phyloP scores from a whole-genome alignment of 2,888 invertebrate genomes.

The Ormyrus labotus region DNA sequence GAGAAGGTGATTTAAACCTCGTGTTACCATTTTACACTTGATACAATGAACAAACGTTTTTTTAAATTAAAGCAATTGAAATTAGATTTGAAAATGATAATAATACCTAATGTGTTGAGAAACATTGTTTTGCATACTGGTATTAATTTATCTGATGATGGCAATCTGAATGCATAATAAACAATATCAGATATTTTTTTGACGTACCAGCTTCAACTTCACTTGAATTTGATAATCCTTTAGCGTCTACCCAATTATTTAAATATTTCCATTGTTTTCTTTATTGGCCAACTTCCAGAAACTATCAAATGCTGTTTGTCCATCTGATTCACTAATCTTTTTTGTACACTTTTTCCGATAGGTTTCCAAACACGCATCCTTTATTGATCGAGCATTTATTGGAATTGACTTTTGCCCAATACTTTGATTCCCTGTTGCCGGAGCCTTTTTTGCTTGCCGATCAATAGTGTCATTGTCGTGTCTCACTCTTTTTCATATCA shows the following conservation, averaged over 20 bases:
- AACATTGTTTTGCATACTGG: constrained; percentile 6
- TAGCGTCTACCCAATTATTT: constrained; percentile 7
- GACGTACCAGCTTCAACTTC: constrained; percentile 2
- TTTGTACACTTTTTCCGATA: neutral
- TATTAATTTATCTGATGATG: constrained; percentile 7
- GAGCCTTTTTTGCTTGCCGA: no score
- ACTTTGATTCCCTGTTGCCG: neutral
- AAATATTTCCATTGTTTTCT: constrained; percentile 1
- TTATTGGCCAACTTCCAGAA: constrained; percentile 2
- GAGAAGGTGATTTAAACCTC: no score
- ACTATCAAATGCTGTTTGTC: constrained; percentile 8
- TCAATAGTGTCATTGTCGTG: neutral
- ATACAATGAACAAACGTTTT: neutral
- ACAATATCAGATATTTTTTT: constrained; percentile 4
- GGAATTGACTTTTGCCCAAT: constrained; percentile 6
- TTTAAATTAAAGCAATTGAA: neutral
- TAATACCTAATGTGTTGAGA: constrained; percentile 9
- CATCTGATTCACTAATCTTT: constrained; percentile 3
- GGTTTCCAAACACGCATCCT: neutral
- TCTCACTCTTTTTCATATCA: neutral
- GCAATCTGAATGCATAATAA: constrained; percentile 4
- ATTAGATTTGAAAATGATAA: constrained; percentile 3
- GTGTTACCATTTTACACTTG: neutral
- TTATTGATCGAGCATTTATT: constrained; percentile 4
- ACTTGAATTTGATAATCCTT: neutral